These are phyloP conservation scores for Drosophila imparisetae DNA, from an alignment of 2,888 invertebrate species.

Conservation along the genomic window DNA sequence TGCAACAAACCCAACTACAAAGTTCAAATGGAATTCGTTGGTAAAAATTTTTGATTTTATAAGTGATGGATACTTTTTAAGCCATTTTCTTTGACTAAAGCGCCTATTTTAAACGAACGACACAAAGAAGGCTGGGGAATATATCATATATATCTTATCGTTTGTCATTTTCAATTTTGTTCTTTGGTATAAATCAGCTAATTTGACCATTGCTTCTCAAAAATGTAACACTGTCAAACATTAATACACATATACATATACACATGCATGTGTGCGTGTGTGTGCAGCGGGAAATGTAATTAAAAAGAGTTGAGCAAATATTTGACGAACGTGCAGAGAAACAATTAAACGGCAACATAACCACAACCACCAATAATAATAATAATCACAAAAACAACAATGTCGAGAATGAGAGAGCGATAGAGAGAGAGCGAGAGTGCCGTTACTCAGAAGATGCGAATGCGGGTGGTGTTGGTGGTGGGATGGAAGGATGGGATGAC, in stretches of 20 bases:
- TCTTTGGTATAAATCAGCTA: background rate
- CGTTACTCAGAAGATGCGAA: slow-evolving; percentile 15
- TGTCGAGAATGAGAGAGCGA: slow-evolving; percentile 10
- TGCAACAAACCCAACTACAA: slow-evolving; percentile 22
- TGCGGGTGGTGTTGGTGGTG: slow-evolving; percentile 21
- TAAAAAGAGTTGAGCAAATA: slow-evolving; percentile 78
- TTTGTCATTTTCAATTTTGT: background rate
- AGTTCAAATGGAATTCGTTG: slow-evolving; percentile 37
- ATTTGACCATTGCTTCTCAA: slow-evolving; percentile 6
- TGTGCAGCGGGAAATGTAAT: slow-evolving; percentile 67
- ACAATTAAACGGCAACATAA: slow-evolving; percentile 66
- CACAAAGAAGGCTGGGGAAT: background rate
- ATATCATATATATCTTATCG: background rate
- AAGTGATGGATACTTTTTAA: slow-evolving; percentile 8
- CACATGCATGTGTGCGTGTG: slow-evolving; percentile 21
- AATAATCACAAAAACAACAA: slow-evolving; percentile 34
- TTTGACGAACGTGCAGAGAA: slow-evolving; percentile 77
- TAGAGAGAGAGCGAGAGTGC: slow-evolving; percentile 29
- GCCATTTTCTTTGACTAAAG: background rate
- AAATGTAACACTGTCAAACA: slow-evolving; percentile 32
- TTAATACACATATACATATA: background rate
- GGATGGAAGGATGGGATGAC: slow-evolving; percentile 41
- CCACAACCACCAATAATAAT: slow-evolving; percentile 1
- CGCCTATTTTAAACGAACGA: background rate
- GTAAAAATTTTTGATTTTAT: slow-evolving; percentile 19